phyloP scores from a whole-genome alignment of 1,140 invertebrate genomes.

The Bombus impatiens region DNA sequence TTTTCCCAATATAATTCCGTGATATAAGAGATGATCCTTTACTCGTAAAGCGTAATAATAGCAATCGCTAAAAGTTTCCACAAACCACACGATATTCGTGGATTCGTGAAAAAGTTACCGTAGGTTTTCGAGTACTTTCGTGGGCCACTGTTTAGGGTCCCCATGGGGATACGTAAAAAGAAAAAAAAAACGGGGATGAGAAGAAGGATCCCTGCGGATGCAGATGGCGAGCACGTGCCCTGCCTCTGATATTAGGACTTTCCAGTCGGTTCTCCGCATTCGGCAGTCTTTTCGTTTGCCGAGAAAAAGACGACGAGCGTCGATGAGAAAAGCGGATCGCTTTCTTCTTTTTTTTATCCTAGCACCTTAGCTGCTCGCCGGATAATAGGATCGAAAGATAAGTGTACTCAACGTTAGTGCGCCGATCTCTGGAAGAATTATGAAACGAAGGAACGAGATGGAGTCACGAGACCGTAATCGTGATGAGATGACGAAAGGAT shows the following conservation, averaged over 20 bases:
- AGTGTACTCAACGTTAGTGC: constrained; percentile 13
- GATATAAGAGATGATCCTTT: too few relatives aligned
- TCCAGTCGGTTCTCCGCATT: not conserved
- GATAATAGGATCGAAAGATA: constrained; percentile 34
- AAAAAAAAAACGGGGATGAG: not conserved
- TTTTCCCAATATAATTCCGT: not conserved
- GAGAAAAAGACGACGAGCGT: not conserved
- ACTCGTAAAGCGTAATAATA: too few relatives aligned
- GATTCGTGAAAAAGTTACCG: not conserved
- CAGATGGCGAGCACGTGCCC: constrained; percentile 65
- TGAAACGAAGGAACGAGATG: not conserved
- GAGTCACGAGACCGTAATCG: too few relatives aligned
- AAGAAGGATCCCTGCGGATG: constrained; percentile 40
- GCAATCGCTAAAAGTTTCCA: not conserved
- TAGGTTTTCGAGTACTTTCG: not conserved
- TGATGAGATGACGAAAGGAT: not conserved
- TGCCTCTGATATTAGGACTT: constrained; percentile 32
- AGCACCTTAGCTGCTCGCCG: not conserved
- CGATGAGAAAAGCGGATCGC: constrained; percentile 4
- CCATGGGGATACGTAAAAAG: not conserved
- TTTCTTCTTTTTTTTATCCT: not conserved
- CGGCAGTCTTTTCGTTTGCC: not conserved
- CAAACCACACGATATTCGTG: not conserved
- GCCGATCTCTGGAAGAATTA: not conserved
- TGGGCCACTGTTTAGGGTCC: constrained; percentile 11